phyloP scores from a whole-genome alignment of 2,113 vertebrate genomes.

The Centrocercus urophasianus region DNA sequence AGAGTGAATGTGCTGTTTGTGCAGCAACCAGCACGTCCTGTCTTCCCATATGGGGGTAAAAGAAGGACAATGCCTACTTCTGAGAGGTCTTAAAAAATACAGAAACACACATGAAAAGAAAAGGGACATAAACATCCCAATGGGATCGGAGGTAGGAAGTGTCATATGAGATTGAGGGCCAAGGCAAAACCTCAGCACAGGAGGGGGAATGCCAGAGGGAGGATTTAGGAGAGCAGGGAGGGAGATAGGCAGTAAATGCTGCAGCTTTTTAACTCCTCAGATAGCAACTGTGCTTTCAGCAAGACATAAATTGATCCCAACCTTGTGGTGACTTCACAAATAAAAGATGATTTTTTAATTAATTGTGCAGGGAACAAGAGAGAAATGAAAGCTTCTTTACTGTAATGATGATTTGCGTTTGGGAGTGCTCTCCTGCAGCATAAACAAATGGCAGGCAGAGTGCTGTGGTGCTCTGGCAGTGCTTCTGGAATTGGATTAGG shows the following conservation, averaged over 20 bases:
- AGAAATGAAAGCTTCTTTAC: neutral
- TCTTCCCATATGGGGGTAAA: fast-evolving
- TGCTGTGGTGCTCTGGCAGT: conserved; percentile 11
- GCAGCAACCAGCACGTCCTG: neutral
- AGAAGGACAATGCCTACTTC: neutral
- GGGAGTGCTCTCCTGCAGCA: neutral
- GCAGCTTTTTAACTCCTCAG: neutral
- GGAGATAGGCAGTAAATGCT: neutral
- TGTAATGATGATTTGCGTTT: neutral
- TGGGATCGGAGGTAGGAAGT: neutral
- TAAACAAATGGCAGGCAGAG: conserved; percentile 9
- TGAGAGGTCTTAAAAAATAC: neutral
- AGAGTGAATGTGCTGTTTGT: neutral
- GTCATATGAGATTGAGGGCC: neutral
- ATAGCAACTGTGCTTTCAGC: neutral
- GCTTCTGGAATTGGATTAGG: conserved; percentile 51
- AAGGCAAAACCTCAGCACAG: neutral
- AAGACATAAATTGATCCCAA: neutral
- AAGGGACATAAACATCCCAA: neutral
- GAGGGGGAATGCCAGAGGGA: neutral
- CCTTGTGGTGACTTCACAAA: neutral
- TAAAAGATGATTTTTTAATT: conserved; percentile 2
- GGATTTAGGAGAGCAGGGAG: neutral
- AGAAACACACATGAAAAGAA: neutral
- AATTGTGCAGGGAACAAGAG: neutral